A percentile compares a stretch with the other conserved stretches of the same genome.
phyloP scores from a whole-genome alignment of 2,888 invertebrate genomes.

The Hemistola chrysoprasaria region DNA sequence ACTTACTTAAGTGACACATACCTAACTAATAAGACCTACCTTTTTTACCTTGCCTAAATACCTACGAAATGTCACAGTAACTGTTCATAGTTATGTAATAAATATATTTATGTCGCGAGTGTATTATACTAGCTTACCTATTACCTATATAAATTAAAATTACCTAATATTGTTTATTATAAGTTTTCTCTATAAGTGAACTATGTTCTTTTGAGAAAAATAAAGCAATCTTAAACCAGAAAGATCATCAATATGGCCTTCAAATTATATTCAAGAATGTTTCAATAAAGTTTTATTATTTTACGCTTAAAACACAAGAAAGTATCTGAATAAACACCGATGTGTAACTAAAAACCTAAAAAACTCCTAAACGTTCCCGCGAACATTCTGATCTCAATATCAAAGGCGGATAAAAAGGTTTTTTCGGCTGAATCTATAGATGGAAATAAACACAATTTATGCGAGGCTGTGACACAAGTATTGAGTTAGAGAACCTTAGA shows the following conservation, averaged over 20 bases:
- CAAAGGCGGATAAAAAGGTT: conserved; percentile 27
- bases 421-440: conserved; percentile 1
- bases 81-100: too few species aligned
- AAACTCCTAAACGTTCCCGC: conserved; percentile 10
- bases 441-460: conserved; percentile 24
- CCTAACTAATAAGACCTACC: too few species aligned
- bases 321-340: conserved; percentile 11
- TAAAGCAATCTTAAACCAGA: too few species aligned
- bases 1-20: too few species aligned
- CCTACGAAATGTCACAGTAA: too few species aligned
- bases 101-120: too few species aligned
- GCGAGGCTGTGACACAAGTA: conserved; percentile 16
- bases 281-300: conserved; percentile 8
- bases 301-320: conserved; percentile 3
- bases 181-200: too few species aligned
- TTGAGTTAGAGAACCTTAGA: conserved; percentile 25
- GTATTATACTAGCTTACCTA: too few species aligned
- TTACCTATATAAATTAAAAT: too few species aligned
- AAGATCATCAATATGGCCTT: conserved; percentile 5
- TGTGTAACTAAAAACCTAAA: conserved; percentile 16
- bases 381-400: conserved; percentile 23
- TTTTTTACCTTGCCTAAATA: too few species aligned
- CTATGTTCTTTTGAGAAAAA: too few species aligned
- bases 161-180: too few species aligned
- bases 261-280: conserved; percentile 1